phyloP scores from a whole-genome alignment of 2,113 vertebrate genomes.

The Phrynosoma platyrhinos region DNA sequence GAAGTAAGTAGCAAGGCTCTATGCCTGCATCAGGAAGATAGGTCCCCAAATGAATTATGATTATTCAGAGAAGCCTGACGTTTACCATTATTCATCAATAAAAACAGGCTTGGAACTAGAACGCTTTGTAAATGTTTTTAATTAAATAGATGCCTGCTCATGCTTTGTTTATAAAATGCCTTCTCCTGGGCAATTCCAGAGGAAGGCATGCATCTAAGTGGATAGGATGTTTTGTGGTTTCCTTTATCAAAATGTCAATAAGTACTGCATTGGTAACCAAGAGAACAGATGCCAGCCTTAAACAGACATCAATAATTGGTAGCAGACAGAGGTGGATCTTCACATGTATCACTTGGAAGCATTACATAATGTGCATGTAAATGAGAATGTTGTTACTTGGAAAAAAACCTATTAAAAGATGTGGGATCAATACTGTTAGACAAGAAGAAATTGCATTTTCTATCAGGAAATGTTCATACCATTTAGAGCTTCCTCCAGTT shows the following conservation, averaged over 20 bases:
- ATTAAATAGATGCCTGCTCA: slow-evolving; percentile 49
- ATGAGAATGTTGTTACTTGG: slow-evolving; percentile 66
- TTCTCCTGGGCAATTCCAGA: slow-evolving; percentile 51
- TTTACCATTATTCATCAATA: slow-evolving; percentile 51
- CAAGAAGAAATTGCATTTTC: slow-evolving; percentile 67
- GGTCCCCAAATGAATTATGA: slow-evolving; percentile 23
- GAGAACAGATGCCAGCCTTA: slow-evolving; percentile 70
- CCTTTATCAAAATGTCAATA: slow-evolving; percentile 70
- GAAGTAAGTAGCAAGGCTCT: not conserved
- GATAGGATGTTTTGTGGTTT: slow-evolving; percentile 61
- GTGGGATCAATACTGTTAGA: slow-evolving; percentile 64
- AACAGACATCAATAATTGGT: slow-evolving; percentile 70
- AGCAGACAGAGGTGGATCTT: slow-evolving; percentile 64
- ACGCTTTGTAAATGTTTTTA: slow-evolving; percentile 48
- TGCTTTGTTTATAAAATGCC: slow-evolving; percentile 46
- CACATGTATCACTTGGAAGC: slow-evolving; percentile 68
- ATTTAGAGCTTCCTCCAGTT: slow-evolving; percentile 57
- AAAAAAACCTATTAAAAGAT: slow-evolving; percentile 68
- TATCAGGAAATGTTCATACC: slow-evolving; percentile 64
- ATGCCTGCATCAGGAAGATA: slow-evolving; percentile 18
- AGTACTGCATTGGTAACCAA: slow-evolving; percentile 69
- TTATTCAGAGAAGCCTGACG: slow-evolving; percentile 39
- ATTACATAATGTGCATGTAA: slow-evolving; percentile 72
- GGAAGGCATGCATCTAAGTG: slow-evolving; percentile 67
- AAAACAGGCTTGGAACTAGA: slow-evolving; percentile 52